phyloP scores from a whole-genome alignment of 2,888 invertebrate genomes.

The Stenodera caucasica region DNA sequence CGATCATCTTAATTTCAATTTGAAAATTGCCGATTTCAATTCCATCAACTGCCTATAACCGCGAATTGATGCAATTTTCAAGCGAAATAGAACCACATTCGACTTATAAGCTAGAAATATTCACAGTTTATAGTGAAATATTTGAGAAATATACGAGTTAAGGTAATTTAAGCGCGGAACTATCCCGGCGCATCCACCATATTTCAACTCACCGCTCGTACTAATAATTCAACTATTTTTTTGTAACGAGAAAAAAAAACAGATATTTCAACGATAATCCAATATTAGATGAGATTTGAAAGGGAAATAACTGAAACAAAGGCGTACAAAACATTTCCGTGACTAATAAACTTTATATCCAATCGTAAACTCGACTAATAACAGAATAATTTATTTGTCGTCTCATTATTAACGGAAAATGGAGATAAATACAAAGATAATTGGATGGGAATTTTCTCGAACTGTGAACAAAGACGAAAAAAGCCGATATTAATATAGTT shows the following conservation, averaged over 20 bases:
- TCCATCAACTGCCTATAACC: not conserved
- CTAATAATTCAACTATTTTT: no score
- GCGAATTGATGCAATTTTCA: no score
- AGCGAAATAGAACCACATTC: not conserved
- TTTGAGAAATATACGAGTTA: not conserved
- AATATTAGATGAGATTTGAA: not conserved
- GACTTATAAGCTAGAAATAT: not conserved
- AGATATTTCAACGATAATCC: no score
- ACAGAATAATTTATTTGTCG: conserved; percentile 3
- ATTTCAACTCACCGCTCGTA: not conserved
- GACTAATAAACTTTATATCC: conserved; percentile 8
- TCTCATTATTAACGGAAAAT: conserved; percentile 8
- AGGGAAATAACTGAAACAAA: not conserved
- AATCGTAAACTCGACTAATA: not conserved
- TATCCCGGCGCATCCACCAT: conserved; percentile 1
- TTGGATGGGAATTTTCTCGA: no score
- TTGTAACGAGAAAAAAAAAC: no score
- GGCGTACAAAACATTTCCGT: conserved; percentile 2
- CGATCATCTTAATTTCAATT: conserved; percentile 2
- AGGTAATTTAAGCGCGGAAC: not conserved
- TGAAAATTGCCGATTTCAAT: not conserved
- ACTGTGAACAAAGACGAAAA: no score
- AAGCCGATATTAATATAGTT: no score
- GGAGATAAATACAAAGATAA: not conserved
- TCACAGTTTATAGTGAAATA: not conserved